Percentiles rank a stretch among this genome's conserved stretches.
Conservation (phyloP, 2,797 vertebrate genomes). For the Anguilla megastoma region DNA sequence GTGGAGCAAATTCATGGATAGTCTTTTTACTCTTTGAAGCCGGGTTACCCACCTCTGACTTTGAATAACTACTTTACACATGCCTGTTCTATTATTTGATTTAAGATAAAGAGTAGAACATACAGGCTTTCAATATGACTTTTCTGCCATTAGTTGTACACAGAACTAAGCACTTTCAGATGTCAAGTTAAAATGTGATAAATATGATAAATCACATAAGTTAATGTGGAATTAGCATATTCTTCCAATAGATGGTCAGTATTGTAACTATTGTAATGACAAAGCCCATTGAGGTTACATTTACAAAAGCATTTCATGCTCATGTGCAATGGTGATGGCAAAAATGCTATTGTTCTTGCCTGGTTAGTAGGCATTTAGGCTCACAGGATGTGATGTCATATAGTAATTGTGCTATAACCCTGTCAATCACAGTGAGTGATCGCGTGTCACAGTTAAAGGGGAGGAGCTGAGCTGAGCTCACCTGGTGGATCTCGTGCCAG, state of each 20-base stretch:
- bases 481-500: constrained; percentile 97
- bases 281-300: neutral
- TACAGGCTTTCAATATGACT: no score
- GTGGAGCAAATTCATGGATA: no score
- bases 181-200: neutral
- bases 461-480: constrained; percentile 48
- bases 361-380: neutral
- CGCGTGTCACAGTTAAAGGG: neutral
- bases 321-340: neutral
- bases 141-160: no score
- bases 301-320: neutral
- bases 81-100: neutral
- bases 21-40: no score
- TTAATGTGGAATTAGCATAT: neutral
- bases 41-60: no score
- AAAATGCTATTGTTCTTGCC: neutral
- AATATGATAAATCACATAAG: neutral
- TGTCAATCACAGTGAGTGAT: neutral
- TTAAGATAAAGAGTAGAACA: no score
- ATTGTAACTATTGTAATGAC: neutral
- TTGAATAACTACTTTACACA: neutral
- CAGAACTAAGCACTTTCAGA: no score
- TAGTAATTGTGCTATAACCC: neutral
- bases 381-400: neutral
- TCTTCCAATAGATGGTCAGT: neutral